Percentiles rank a stretch among this genome's conserved stretches.
Conservation (phyloP, 2,888 invertebrate species). For the Chymomyza caudatula region DNA sequence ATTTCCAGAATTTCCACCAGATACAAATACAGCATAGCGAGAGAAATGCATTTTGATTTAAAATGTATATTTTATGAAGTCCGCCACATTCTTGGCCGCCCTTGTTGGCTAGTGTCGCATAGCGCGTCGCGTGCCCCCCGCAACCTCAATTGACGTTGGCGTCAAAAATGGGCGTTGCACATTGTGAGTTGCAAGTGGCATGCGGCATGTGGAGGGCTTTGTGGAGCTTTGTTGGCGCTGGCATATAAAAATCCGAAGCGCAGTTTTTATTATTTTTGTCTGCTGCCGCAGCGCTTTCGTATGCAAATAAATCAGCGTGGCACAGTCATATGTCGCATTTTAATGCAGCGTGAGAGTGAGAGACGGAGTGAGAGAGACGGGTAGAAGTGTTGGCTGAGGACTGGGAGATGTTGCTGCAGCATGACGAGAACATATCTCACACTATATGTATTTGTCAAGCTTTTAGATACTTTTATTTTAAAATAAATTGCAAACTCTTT, state of each 20-base stretch:
- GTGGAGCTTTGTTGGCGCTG: constrained; percentile 2
- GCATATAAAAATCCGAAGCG: neutral
- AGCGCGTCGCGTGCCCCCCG: neutral
- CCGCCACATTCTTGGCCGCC: neutral
- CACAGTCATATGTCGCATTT: constrained; percentile 66
- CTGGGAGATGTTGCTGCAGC: constrained; percentile 38
- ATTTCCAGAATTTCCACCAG: neutral
- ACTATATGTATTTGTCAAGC: constrained; percentile 76
- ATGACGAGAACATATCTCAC: constrained; percentile 68
- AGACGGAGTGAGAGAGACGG: constrained; percentile 5
- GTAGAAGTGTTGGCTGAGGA: constrained; percentile 13
- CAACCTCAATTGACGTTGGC: constrained; percentile 41
- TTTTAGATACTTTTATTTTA: constrained; percentile 66
- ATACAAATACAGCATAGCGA: neutral
- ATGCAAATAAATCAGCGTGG: constrained; percentile 74
- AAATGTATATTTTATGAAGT: constrained; percentile 56
- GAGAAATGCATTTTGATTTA: constrained; percentile 35
- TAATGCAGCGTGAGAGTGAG: constrained; percentile 11
- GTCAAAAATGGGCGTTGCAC: constrained; percentile 65
- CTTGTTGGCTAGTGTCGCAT: neutral
- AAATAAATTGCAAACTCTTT: constrained; percentile 70
- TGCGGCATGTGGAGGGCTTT: neutral
- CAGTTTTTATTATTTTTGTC: constrained; percentile 24
- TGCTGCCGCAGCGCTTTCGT: constrained; percentile 64
- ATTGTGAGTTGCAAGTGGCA: constrained; percentile 8